Base-by-base conservation (phyloP, 2,888 invertebrate genomes). In the Griposia aprilina region DNA sequence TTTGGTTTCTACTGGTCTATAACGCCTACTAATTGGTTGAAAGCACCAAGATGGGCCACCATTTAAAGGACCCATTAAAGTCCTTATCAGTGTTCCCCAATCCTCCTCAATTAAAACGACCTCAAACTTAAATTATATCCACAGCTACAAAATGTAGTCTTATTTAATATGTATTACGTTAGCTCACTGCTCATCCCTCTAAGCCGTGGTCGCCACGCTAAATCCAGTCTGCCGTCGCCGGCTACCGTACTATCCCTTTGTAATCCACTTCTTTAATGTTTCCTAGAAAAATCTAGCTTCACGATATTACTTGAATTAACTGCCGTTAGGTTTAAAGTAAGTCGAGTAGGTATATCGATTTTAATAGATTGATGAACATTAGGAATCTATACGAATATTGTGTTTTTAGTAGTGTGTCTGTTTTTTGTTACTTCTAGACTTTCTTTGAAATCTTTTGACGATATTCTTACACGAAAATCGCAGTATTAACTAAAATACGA, bases 81-180 rank as follows among this genome's bases (percentile, higher is more conserved):
- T 13, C n/a, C 13, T n/a, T 41, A 67, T 45, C 62, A 67, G 63
- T 57, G 30, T 57, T 66, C 30, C 48, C 20, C 60, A 76, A 81
- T 57, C 30, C 23, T 13, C 36, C 45, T 20, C 57, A 60, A 67
- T 60, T 55, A 68, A 84, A 81, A 57, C 45, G 30, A 66, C 57
- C 59, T 66, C 17, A 60, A 45, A 52, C 66, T 62, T 50, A 69
- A 52, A 67, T 76, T 55, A 62, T 73, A 55, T 20, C 45, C 30
- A 8, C 50, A 74, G 66, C 62, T 63, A 76, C 60, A 75, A 69
- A 85, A 69, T 68, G 60, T 79, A 73, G 74, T 74, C 78, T 84
- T 80, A 83, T 87, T 87, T 85, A 87, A 87, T 83, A 87, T 87
- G 87, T 87, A 87, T 87, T 85, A 76, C 79, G 60, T 59, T 45